Evolutionary conservation across 2,113 vertebrate species (phyloP).

Genomic region (Pterophyllum scalare): DNA sequence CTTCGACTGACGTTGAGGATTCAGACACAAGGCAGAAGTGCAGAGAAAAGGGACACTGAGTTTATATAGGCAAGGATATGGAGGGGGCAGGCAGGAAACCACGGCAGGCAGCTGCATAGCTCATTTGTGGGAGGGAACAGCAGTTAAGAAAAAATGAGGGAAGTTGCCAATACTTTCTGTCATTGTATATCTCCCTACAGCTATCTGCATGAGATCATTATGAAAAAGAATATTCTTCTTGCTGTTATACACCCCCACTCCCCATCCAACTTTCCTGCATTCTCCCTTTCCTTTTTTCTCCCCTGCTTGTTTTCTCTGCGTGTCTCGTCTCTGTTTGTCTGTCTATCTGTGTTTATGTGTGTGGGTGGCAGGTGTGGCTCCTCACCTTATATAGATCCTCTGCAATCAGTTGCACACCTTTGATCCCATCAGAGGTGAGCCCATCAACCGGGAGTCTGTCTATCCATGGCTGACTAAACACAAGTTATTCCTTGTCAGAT

Average conservation of each 20-base stretch:
- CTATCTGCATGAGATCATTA: background rate
- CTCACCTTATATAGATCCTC: background rate
- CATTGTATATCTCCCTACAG: background rate
- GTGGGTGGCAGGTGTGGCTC: background rate
- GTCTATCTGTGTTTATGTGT: no score
- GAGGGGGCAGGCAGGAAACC: conserved; percentile 70
- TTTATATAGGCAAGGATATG: conserved; percentile 74
- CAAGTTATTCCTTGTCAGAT: background rate
- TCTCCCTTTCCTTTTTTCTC: background rate
- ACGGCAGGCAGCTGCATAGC: conserved; percentile 56
- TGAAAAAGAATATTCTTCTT: background rate
- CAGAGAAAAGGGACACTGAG: conserved; percentile 54
- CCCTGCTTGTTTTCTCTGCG: background rate
- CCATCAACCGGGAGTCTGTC: background rate
- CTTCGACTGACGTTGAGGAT: conserved; percentile 80
- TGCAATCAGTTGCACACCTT: background rate
- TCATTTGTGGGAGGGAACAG: conserved; percentile 52
- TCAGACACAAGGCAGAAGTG: conserved; percentile 80
- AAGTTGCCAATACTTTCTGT: conserved; percentile 28
- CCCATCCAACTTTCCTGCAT: background rate
- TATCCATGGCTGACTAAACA: background rate
- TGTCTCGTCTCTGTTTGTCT: background rate
- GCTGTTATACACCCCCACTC: background rate
- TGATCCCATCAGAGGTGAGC: background rate
- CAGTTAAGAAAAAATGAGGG: conserved; percentile 30